Percentiles rank a stretch among this genome's conserved stretches.
phyloP scores from a whole-genome alignment of 2,797 vertebrate species.

The Streptopelia turtur region DNA sequence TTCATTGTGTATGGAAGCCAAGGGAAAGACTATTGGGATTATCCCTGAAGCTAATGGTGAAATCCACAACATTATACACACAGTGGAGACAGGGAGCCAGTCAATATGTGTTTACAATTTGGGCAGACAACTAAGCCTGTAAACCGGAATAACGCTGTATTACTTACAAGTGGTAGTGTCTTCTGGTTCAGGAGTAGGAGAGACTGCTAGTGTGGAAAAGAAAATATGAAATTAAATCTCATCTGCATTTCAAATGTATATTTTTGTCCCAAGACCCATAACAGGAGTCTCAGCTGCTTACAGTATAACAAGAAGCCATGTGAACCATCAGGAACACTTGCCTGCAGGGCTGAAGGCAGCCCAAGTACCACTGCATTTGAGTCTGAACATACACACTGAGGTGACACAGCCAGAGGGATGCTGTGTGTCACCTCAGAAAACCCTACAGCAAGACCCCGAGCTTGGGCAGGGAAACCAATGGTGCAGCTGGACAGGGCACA shows the following conservation, averaged over 20 bases:
- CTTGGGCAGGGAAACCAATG: not conserved
- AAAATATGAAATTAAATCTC: not conserved
- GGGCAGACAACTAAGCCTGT: not conserved
- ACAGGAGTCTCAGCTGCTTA: not conserved
- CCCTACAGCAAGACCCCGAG: not conserved
- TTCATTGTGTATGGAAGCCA: not conserved
- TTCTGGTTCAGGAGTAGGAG: not conserved
- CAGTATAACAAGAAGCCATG: fast-evolving
- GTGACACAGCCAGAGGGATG: fast-evolving
- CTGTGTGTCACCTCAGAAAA: not conserved
- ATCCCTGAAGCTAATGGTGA: not conserved
- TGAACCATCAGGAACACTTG: not conserved
- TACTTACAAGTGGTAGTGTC: not conserved
- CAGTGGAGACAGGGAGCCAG: not conserved
- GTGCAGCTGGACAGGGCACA: fast-evolving
- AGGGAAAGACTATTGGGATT: not conserved
- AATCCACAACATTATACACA: not conserved
- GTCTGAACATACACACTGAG: fast-evolving
- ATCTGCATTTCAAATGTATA: not conserved
- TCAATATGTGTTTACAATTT: fast-evolving
- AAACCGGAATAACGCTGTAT: fast-evolving
- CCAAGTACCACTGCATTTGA: fast-evolving
- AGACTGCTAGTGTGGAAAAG: not conserved
- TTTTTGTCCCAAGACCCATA: not conserved
- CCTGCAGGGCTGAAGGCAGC: fast-evolving